Conservation (phyloP, 2,888 invertebrate genomes). For the Entomobrya proxima region DNA sequence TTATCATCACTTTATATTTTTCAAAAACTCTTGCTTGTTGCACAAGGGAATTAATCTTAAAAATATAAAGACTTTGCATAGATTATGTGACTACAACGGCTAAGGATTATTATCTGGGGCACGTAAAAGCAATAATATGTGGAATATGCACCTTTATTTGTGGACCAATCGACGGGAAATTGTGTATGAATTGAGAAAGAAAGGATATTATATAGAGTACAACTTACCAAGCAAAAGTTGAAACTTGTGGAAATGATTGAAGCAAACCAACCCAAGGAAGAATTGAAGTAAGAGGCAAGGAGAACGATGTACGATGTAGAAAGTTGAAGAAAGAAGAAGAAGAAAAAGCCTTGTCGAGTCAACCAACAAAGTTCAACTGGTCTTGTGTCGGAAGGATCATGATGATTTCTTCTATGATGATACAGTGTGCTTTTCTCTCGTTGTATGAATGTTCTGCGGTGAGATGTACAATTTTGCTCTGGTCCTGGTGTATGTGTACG, state of each 20-base stretch:
- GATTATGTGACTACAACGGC: not conserved
- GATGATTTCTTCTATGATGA: slow-evolving; percentile 40
- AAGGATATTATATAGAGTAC: not conserved
- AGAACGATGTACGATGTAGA: slow-evolving; percentile 5
- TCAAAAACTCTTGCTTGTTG: slow-evolving; percentile 41
- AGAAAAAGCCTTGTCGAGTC: slow-evolving; percentile 49
- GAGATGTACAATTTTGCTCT: slow-evolving; percentile 18
- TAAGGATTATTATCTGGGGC: not conserved
- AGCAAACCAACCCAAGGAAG: not conserved
- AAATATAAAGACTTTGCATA: slow-evolving; percentile 25
- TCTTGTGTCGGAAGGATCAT: slow-evolving; percentile 51
- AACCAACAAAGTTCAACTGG: slow-evolving; percentile 62
- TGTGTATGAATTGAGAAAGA: slow-evolving; percentile 30
- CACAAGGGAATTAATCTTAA: slow-evolving; percentile 57
- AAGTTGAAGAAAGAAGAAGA: slow-evolving; percentile 33
- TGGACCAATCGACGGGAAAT: slow-evolving; percentile 15
- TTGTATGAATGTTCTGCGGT: slow-evolving; percentile 26
- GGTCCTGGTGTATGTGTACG: not conserved
- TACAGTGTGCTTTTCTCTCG: not conserved
- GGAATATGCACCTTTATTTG: not conserved
- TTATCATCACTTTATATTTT: not conserved
- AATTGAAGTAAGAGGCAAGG: not conserved
- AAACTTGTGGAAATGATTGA: not conserved
- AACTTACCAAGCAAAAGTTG: slow-evolving; percentile 37
- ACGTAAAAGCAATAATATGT: not conserved